Evolutionary conservation across 2,888 invertebrate genomes (phyloP).

Genomic region (Coelinius sp.): DNA sequence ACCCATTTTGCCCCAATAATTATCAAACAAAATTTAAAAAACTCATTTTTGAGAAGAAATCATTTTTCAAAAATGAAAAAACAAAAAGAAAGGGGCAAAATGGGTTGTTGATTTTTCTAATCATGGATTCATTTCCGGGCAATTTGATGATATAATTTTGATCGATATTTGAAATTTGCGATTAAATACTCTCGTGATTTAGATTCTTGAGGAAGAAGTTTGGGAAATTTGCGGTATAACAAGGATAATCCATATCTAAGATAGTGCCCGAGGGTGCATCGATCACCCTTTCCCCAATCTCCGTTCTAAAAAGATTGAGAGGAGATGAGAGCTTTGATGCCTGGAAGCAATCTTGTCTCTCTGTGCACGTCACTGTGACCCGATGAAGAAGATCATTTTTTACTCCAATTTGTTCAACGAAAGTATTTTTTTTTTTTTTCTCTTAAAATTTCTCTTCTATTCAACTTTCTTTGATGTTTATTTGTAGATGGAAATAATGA

Average conservation of each 20-base stretch:
- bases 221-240: neutral
- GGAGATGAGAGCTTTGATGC: conserved; percentile 8
- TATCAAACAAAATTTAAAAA: neutral
- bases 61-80: no score
- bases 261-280: conserved; percentile 5
- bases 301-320: neutral
- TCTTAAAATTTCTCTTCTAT: neutral
- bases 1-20: neutral
- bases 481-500: no score
- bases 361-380: conserved; percentile 12
- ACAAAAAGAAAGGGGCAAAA: no score
- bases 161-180: no score
- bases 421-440: neutral
- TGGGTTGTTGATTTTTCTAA: no score
- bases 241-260: neutral
- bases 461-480: no score
- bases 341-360: conserved; percentile 5
- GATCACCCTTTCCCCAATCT: neutral
- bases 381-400: neutral
- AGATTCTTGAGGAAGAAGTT: neutral
- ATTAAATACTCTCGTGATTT: neutral
- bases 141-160: no score
- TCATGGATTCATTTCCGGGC: no score
- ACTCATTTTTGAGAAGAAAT: no score
- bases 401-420: neutral